A percentile compares a stretch with the other conserved stretches of the same genome.
These are phyloP conservation scores for Zosterops lateralis DNA, from an alignment of 2,113 vertebrate species.

Conservation along the genomic window DNA sequence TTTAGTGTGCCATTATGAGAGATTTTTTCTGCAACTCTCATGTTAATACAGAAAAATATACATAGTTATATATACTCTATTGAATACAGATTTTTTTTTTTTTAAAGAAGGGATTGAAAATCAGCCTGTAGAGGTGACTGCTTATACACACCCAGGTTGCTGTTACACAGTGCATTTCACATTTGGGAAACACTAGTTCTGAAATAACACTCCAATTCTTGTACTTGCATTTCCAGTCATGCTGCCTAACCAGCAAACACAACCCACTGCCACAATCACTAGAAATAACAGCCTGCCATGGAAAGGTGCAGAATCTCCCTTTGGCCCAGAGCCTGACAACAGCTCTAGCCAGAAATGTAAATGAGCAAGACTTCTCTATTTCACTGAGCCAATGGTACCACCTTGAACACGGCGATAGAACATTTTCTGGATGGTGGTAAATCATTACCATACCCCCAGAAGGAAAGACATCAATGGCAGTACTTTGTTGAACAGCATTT, in stretches of 20 bases:
- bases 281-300: background rate
- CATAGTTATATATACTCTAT: background rate
- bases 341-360: background rate
- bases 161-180: fast-evolving
- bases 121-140: background rate
- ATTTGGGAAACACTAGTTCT: background rate
- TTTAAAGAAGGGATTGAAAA: background rate
- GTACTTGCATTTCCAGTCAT: background rate
- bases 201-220: background rate
- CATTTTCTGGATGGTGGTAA: background rate
- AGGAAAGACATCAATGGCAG: background rate
- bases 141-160: background rate
- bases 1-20: background rate
- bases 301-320: background rate
- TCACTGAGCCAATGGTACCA: background rate
- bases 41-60: background rate
- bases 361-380: background rate
- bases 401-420: fast-evolving
- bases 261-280: background rate
- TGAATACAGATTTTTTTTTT: background rate
- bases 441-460: background rate
- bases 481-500: background rate
- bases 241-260: background rate
- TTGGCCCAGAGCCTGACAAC: background rate
- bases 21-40: background rate